Evolutionary conservation across 2,113 vertebrate genomes (phyloP).

Genomic region (Amblyornis subalaris): DNA sequence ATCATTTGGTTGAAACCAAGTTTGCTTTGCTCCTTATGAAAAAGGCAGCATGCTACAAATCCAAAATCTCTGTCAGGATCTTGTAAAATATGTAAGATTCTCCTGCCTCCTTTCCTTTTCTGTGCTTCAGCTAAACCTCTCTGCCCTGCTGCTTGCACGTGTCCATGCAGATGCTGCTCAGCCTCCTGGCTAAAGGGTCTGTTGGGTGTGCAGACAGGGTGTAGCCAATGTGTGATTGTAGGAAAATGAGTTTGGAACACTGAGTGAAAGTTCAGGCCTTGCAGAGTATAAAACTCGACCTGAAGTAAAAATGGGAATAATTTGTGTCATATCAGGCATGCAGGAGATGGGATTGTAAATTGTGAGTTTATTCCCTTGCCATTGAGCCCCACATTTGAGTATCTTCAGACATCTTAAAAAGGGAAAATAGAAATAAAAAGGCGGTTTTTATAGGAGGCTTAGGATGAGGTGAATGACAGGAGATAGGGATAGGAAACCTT

Average conservation of each 20-base stretch:
- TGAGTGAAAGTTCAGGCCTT: background rate
- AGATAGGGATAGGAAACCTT: slow-evolving; percentile 1
- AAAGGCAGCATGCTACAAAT: background rate
- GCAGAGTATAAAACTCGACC: background rate
- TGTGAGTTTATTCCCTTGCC: slow-evolving; percentile 15
- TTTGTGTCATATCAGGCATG: background rate
- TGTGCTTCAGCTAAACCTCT: background rate
- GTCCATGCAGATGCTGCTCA: background rate
- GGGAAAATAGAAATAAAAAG: slow-evolving; percentile 35
- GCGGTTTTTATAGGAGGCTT: slow-evolving; percentile 1
- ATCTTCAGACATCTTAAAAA: background rate
- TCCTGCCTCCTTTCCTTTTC: background rate
- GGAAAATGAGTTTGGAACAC: background rate
- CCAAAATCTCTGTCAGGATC: background rate
- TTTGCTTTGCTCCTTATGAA: background rate
- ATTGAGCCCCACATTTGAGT: background rate
- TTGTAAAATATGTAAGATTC: background rate
- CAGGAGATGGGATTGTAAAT: slow-evolving; percentile 4
- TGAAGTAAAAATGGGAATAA: background rate
- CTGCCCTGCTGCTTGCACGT: background rate
- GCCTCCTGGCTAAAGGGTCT: background rate
- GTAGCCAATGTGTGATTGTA: background rate
- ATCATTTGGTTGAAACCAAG: background rate
- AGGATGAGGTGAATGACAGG: background rate
- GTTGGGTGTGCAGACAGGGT: background rate